Base-by-base conservation (phyloP, 2,797 vertebrate genomes). In the Ctenopoma multispine region DNA sequence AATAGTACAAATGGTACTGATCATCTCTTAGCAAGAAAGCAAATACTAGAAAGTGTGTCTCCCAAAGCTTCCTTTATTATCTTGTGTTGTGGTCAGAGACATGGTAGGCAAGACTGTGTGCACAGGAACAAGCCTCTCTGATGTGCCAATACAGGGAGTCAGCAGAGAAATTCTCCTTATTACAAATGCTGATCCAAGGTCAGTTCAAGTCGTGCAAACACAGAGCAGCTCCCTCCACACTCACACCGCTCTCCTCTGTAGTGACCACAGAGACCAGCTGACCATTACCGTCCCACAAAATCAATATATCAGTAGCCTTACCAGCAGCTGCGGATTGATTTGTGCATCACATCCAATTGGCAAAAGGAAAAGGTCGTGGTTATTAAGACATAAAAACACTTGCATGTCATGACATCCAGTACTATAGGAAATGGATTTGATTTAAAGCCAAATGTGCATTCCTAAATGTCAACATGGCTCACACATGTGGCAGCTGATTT, bases 391-490 rank as follows among this genome's bases (percentile, higher is more conserved):
- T 74, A 71, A 76, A 83, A 82, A 87, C 56, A 78, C 56, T 79
- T 46, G 43, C 47, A 72, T 66, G 65, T 60, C 72, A 72, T 86
- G 85, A 77, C 83, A 85, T 90, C 86, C 80, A 77, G 36, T 41
- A 13, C 48, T 63, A 72, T 60, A 54, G 65, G 41, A 78, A 75
- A 67, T 63, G 7, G 78, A 81, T 63, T 81, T 81, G 83, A 87
- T 84, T 84, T 85, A 84, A 89, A 84, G 83, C 73, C 76, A 82
- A 80, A 84, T 79, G 81, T 72, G 71, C 80, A 77, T 82, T 65
- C 21, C 20, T 63, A 88, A 90, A 91, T 90, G 88, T 81, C 88
- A 90, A 84, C 84, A 77, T 59, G 72, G 70, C 67, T 83, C 78
- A 70, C n/a, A 71, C 75, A 73, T 84, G 69, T 71, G 82, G 59